A percentile compares a stretch with the other conserved stretches of the same genome.
Evolutionary conservation across 1,140 invertebrate species (phyloP).

Genomic region (Zaprionus ghesquierei): DNA sequence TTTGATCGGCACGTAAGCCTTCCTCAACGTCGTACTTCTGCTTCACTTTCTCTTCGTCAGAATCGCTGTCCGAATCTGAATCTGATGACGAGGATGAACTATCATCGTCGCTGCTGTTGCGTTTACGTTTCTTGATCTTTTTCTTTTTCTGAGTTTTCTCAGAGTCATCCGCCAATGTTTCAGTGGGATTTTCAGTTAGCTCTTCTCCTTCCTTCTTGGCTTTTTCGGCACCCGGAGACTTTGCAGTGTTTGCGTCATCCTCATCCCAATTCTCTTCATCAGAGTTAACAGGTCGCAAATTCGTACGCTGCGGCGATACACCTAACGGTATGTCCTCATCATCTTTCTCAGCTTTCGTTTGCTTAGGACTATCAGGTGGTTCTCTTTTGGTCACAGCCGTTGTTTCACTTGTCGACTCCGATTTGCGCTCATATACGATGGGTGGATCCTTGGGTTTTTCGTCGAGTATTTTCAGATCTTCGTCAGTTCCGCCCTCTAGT

Average conservation of each 20-base stretch:
- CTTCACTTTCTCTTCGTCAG: constrained; percentile 76
- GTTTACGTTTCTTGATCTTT: constrained; percentile 79
- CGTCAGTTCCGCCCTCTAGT: constrained; percentile 97
- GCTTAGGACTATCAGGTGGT: constrained; percentile 53
- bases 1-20: constrained; percentile 59
- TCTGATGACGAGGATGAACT: constrained; percentile 76
- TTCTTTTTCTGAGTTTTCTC: constrained; percentile 74
- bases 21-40: constrained; percentile 82
- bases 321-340: constrained; percentile 67
- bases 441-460: constrained; percentile 83
- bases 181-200: background rate
- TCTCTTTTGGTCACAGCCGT: constrained; percentile 69
- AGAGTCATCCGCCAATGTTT: constrained; percentile 44
- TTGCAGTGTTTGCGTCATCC: constrained; percentile 44
- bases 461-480: constrained; percentile 94
- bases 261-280: constrained; percentile 84
- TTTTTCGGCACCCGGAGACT: constrained; percentile 37
- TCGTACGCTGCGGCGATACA: constrained; percentile 50
- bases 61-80: constrained; percentile 68
- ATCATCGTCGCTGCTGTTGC: constrained; percentile 81
- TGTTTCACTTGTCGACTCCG: constrained; percentile 37
- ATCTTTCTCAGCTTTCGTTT: constrained; percentile 49
- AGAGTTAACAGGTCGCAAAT: constrained; percentile 15
- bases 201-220: constrained; percentile 11
- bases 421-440: constrained; percentile 41